Percentiles rank a stretch among this genome's conserved stretches.
These are phyloP conservation scores for Eriocheir sinensis DNA, from an alignment of 1,140 invertebrate species.

Conservation along the genomic window DNA sequence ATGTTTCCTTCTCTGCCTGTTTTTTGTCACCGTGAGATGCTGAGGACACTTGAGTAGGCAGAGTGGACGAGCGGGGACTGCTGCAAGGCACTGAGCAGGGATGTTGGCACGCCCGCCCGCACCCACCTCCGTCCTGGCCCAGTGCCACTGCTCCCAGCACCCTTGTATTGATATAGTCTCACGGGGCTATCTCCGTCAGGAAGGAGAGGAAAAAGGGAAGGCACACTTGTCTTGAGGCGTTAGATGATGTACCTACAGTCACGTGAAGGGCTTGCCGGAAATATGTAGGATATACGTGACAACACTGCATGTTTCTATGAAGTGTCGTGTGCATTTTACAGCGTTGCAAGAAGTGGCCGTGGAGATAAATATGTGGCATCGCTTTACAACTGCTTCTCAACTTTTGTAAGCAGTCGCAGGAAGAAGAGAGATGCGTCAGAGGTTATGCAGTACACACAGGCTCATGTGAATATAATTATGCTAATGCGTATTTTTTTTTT, in stretches of 20 bases:
- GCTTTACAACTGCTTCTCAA: not conserved
- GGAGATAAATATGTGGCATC: not conserved
- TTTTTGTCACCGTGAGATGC: too few species aligned
- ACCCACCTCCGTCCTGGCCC: not conserved
- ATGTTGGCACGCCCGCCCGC: not conserved
- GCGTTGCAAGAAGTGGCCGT: not conserved
- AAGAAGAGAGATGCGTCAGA: too few species aligned
- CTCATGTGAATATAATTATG: too few species aligned
- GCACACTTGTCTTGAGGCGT: not conserved
- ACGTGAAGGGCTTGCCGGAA: not conserved
- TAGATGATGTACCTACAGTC: not conserved
- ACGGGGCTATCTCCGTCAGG: not conserved
- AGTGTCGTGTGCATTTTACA: not conserved
- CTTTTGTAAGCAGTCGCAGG: not conserved
- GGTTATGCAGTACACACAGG: too few species aligned
- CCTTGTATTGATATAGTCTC: not conserved
- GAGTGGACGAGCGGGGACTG: not conserved
- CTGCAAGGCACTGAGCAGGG: not conserved
- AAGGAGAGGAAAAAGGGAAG: not conserved
- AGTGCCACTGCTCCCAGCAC: not conserved
- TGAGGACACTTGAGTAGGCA: not conserved
- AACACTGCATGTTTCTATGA: not conserved
- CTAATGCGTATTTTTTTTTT: too few species aligned
- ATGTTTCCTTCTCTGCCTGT: not conserved
- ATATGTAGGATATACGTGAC: not conserved